Percentiles rank a stretch among this genome's conserved stretches.
Conservation (phyloP, 23 tunicate species). For the Trididemnum clinides region DNA sequence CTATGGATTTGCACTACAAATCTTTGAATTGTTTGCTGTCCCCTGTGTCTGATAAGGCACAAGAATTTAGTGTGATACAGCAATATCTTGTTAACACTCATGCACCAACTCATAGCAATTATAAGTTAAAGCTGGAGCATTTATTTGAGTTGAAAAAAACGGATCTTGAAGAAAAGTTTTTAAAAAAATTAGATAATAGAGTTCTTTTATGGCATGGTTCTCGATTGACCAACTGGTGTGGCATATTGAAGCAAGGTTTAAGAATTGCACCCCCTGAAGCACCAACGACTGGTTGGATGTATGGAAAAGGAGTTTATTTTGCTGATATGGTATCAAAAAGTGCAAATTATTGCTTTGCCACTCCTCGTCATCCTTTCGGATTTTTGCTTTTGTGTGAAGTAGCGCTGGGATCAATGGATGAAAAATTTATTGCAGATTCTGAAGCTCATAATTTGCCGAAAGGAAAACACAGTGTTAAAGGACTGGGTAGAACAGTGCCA, state of each 20-base stretch:
- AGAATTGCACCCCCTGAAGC: conserved; percentile 89
- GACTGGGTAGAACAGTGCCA: conserved; percentile 60
- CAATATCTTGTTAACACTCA: conserved; percentile 56
- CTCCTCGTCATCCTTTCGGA: conserved; percentile 57
- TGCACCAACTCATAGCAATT: conserved; percentile 68
- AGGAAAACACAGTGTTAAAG: conserved; percentile 74
- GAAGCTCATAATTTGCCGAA: conserved; percentile 52
- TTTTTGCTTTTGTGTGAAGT: conserved; percentile 79
- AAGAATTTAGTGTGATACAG: conserved; percentile 48
- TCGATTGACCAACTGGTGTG: conserved; percentile 71
- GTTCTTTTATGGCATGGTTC: conserved; percentile 92
- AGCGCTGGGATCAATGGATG: conserved; percentile 65
- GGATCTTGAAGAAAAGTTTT: conserved; percentile 25
- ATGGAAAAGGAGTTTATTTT: conserved; percentile 89
- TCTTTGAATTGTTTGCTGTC: conserved; percentile 52
- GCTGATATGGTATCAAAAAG: conserved; percentile 86
- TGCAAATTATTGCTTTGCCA: conserved; percentile 79
- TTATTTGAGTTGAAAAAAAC: conserved; percentile 49
- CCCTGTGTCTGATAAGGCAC: conserved; percentile 7
- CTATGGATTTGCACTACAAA: conserved; percentile 50
- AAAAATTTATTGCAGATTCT: conserved; percentile 58
- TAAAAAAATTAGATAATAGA: conserved; percentile 44
- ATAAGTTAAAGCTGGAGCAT: conserved; percentile 43
- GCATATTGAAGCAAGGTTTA: conserved; percentile 75
- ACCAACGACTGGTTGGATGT: conserved; percentile 76